Base-by-base conservation (phyloP, 2,113 vertebrate genomes). In the Alosa alosa region DNA sequence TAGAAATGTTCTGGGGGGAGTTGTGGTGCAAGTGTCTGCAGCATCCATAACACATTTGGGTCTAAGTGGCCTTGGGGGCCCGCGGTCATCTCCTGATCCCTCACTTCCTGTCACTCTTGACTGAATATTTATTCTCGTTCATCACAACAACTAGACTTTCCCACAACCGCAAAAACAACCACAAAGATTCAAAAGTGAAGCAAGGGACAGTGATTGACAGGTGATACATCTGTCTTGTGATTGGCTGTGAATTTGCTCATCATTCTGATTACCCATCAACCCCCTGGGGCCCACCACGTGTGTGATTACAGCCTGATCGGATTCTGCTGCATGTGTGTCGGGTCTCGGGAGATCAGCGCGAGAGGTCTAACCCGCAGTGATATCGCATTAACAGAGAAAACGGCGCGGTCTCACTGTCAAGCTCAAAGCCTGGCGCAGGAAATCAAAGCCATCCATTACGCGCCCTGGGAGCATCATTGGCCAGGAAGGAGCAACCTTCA, bases 381-480 rank as follows among this genome's bases (percentile, higher is more conserved):
- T 94, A 93, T 94, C 92, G 94, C 92, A 93, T 92, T 93, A 92
- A 93, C 92, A 92, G 90, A 91, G 93, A 92, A 93, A 78, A 2
- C 92, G 90, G 87, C 72, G 49, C 86, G 92, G 89, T 92, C 93
- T 93, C 91, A 93, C 93, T 92, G 90, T 90, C 88, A 89, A 84
- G 82, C 60, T 60, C 50, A 49, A 86, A 78, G 91, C 87, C 91
- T 88, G 88, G 90, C 87, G 83, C 89, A 88, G 91, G 90, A 92
- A 78, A 91, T 92, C 85, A 89, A 91, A 92, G 90, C 85, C 90
- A 90, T 84, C 88, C 87, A 85, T 89, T 75, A 81, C 68, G 45
- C 39, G 20, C 81, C 68, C 86, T 88, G 82, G n/a, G 82, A 87
- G 86, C 31, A 83, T 44, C 85, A 15, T 22, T 84, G 36, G 31